phyloP scores from a whole-genome alignment of 1,140 invertebrate genomes.

The Scaptomyza graminum region DNA sequence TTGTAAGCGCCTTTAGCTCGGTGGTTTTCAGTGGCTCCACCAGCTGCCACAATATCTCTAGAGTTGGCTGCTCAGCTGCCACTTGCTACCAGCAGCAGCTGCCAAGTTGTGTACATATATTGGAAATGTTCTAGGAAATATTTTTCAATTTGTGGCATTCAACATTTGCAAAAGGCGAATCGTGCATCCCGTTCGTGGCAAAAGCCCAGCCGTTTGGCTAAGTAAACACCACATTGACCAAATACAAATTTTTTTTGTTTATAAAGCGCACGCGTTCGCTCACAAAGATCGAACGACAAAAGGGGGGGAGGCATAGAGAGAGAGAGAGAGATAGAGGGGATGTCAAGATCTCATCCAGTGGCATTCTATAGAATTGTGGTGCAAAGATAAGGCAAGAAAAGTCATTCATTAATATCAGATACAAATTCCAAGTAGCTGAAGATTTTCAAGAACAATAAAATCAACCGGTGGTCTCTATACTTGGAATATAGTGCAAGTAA shows the following conservation, averaged over 20 bases:
- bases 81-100: conserved; percentile 11
- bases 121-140: conserved; percentile 24
- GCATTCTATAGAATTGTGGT: conserved; percentile 8
- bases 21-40: conserved; percentile 5
- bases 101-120: conserved; percentile 2
- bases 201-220: conserved; percentile 1
- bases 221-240: conserved; percentile 11
- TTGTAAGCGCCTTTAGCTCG: conserved; percentile 6
- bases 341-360: neutral
- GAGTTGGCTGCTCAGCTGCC: neutral
- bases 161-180: conserved; percentile 10
- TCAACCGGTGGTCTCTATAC: neutral
- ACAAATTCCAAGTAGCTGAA: neutral
- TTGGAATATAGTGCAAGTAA: neutral
- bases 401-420: conserved; percentile 8
- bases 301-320: too few species aligned
- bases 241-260: conserved; percentile 32
- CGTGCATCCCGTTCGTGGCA: conserved; percentile 15
- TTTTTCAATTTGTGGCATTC: conserved; percentile 8
- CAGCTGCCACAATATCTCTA: neutral
- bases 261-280: conserved; percentile 31
- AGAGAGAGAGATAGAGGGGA: neutral
- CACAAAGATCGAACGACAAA: neutral
- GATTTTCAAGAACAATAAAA: neutral
- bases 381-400: conserved; percentile 6